These are phyloP conservation scores for Sinopyrophorus schimmeli DNA, from an alignment of 2,888 invertebrate species.

Conservation along the genomic window DNA sequence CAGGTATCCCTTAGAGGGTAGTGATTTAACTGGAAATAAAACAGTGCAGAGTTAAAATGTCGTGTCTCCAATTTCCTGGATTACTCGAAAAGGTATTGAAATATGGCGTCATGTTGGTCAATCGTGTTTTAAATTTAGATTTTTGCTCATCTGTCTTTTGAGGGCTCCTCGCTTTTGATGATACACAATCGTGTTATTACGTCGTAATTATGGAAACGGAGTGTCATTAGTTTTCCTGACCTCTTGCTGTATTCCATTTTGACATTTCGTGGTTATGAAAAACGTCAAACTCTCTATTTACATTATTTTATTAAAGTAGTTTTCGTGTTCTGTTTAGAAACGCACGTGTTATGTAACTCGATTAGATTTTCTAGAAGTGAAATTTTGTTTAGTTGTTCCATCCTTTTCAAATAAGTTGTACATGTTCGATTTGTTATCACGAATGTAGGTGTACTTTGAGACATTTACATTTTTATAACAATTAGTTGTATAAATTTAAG, in stretches of 20 bases:
- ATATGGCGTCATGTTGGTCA: conserved; percentile 57
- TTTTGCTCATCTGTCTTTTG: conserved; percentile 39
- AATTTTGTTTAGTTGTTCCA: too few relatives aligned
- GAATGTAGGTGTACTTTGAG: too few relatives aligned
- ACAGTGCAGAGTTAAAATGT: conserved; percentile 57
- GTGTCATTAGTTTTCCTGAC: conserved; percentile 31
- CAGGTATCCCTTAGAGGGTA: conserved; percentile 49
- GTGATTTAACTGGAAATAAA: conserved; percentile 36
- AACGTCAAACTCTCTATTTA: conserved; percentile 33
- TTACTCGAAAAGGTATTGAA: conserved; percentile 54
- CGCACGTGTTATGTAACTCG: neutral
- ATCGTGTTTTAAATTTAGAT: conserved; percentile 53
- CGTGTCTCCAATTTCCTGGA: conserved; percentile 45
- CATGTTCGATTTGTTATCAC: too few relatives aligned
- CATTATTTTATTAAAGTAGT: too few relatives aligned
- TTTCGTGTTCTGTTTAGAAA: too few relatives aligned
- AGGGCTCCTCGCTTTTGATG: conserved; percentile 32
- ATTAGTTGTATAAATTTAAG: too few relatives aligned
- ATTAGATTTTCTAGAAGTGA: too few relatives aligned
- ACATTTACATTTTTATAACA: too few relatives aligned
- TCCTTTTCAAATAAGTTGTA: too few relatives aligned
- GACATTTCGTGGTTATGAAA: conserved; percentile 37
- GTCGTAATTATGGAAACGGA: conserved; percentile 25
- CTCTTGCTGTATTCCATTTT: conserved; percentile 24
- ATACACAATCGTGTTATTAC: conserved; percentile 23